Evolutionary conservation across 2,888 invertebrate genomes (phyloP), one percentile per base, ranked within the genome.

Genomic region (Pseudococcus longispinus): DNA sequence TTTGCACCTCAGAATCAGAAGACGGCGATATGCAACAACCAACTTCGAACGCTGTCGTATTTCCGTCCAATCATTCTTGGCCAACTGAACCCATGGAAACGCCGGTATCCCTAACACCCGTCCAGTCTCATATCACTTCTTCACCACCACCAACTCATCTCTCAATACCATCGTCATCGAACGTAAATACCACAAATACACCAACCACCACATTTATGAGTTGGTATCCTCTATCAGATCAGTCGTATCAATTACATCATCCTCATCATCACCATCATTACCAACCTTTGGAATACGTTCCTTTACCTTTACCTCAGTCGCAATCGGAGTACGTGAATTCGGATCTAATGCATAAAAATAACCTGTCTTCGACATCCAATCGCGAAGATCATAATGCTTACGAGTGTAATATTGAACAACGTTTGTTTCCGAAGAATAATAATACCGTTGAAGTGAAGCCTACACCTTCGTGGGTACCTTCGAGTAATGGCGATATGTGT

Each of bases 251-350:
- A n/a, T 70, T 85, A 18, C 44, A 60, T 42, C 85, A 20, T 74
- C 74, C 65, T 23, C 85, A 51, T 32, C 84, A 84, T 60, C 84
- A 51, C 29, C 83, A 85, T 74, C 85, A 70, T 18, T 85, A 85
- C 29, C 85, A 70, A 26, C 85, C 37, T 46, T 44, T 85, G 74
- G 85, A 85, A 18, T 85, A 85, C 20, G 85, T 85, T 26, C 85
- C 74, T 74, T 20, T 74, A 37, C n/a, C 65, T 2, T 23, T 85
- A 20, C 55, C 60, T 20, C 84, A 84, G n/a, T 70, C 85, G 13
- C 85, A 85, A 18, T 42, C 60, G 15, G 85, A 85, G 46, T 85
- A 85, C 18, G 44, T 85, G 15, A 85, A 44, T 26, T 46, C 85
- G 15, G 85, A 85, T 32, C 8, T 85, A 4, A 29, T 51, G 55